Conservation (phyloP, 2,113 vertebrate genomes). For the Cinclus mexicanus region DNA sequence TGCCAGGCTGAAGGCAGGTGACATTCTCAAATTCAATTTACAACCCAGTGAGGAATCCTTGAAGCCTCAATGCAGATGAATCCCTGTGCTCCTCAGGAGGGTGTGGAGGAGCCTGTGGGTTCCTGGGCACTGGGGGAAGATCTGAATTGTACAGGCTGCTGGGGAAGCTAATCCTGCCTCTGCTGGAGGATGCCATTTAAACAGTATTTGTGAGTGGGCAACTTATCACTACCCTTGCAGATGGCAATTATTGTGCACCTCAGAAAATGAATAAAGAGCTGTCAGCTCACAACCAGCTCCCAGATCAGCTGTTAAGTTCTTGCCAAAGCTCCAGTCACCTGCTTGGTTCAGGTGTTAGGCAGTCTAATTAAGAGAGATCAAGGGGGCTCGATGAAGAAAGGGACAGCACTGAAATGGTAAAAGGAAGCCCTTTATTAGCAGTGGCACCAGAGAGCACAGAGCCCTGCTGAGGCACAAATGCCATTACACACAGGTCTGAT, state of each 20-base stretch:
- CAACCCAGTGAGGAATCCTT: neutral
- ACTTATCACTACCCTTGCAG: slow-evolving; percentile 16
- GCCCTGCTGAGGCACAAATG: neutral
- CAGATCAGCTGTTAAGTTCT: neutral
- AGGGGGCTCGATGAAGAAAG: neutral
- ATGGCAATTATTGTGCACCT: neutral
- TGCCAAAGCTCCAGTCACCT: slow-evolving; percentile 25
- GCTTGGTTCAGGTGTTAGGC: slow-evolving; percentile 31
- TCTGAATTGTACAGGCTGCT: neutral
- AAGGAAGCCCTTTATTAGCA: slow-evolving; percentile 12
- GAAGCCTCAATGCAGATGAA: neutral
- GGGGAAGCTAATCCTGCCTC: slow-evolving; percentile 25
- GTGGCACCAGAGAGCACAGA: neutral
- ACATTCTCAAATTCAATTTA: slow-evolving; percentile 8
- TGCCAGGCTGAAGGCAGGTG: neutral
- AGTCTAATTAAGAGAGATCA: slow-evolving; percentile 43
- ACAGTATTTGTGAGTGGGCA: slow-evolving; percentile 8
- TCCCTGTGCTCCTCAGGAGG: neutral
- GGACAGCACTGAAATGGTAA: neutral
- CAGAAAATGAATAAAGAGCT: slow-evolving; percentile 4
- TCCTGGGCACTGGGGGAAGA: neutral
- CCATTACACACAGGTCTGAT: neutral
- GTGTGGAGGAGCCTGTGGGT: neutral
- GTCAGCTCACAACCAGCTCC: neutral
- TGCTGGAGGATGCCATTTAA: neutral